phyloP scores from a whole-genome alignment of 37 sponge, comb jelly and placozoan species.

The Amphimedon queenslandica region DNA sequence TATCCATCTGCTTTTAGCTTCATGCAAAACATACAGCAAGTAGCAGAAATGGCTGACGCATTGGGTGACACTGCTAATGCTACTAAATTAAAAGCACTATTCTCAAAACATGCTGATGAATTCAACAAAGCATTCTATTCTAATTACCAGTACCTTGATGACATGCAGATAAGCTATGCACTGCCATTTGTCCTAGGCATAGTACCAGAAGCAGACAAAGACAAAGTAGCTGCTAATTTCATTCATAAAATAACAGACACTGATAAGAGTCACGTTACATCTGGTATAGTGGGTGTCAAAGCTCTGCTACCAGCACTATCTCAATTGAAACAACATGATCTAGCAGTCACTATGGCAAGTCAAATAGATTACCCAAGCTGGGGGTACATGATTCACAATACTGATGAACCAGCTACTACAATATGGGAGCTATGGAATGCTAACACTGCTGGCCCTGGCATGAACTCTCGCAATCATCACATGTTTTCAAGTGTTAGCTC shows the following conservation, averaged over 20 bases:
- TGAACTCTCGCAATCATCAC: constrained; percentile 80
- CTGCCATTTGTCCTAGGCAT: constrained; percentile 43
- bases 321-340: constrained; percentile 6
- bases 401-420: constrained; percentile 56
- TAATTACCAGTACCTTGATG: constrained; percentile 24
- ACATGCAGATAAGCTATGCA: constrained; percentile 43
- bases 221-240: constrained; percentile 18
- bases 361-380: constrained; percentile 69
- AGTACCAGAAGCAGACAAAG: constrained; percentile 13
- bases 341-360: constrained; percentile 48
- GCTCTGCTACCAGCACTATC: constrained; percentile 45
- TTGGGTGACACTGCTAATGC: constrained; percentile 10
- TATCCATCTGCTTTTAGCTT: constrained; percentile 58
- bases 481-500: constrained; percentile 75
- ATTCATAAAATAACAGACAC: constrained; percentile 11
- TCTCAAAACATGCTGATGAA: neutral
- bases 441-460: constrained; percentile 29
- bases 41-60: constrained; percentile 26
- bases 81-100: neutral
- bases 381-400: constrained; percentile 67
- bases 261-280: constrained; percentile 39
- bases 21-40: constrained; percentile 35
- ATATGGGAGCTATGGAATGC: constrained; percentile 77
- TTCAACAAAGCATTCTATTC: constrained; percentile 53
- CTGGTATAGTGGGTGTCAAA: constrained; percentile 52